phyloP scores from a whole-genome alignment of 1,140 invertebrate genomes.

The Dufourea novaeangliae region DNA sequence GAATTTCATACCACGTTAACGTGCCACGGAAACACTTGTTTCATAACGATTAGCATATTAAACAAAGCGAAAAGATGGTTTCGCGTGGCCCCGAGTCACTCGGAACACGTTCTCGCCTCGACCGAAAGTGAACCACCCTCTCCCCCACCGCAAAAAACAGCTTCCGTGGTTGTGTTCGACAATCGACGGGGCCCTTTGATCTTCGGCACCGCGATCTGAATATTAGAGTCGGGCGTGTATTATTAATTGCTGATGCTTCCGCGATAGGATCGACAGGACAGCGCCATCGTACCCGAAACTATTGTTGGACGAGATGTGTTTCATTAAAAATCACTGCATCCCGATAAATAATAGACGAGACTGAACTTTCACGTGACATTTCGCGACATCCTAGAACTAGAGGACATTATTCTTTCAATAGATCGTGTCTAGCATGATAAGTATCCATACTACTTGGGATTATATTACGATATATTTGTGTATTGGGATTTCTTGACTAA shows the following conservation, averaged over 20 bases:
- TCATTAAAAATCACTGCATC: no score
- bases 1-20: conserved; percentile 68
- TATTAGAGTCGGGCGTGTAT: background rate
- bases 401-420: no score
- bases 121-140: no score
- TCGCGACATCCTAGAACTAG: no score
- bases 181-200: conserved; percentile 4
- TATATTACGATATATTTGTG: no score
- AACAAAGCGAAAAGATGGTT: conserved; percentile 55
- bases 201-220: background rate
- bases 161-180: background rate
- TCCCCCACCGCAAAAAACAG: background rate
- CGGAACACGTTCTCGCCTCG: background rate
- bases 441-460: no score
- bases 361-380: no score
- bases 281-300: no score
- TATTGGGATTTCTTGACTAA: no score
- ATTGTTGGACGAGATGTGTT: no score
- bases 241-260: background rate
- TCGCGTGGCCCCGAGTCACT: background rate
- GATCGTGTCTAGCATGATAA: no score
- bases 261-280: background rate
- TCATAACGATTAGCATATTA: conserved; percentile 67
- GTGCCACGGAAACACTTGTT: conserved; percentile 62
- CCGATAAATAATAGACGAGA: no score